A percentile compares a stretch with the other conserved stretches of the same genome.
phyloP scores from a whole-genome alignment of 2,797 vertebrate species.

The Poecilia gillii region DNA sequence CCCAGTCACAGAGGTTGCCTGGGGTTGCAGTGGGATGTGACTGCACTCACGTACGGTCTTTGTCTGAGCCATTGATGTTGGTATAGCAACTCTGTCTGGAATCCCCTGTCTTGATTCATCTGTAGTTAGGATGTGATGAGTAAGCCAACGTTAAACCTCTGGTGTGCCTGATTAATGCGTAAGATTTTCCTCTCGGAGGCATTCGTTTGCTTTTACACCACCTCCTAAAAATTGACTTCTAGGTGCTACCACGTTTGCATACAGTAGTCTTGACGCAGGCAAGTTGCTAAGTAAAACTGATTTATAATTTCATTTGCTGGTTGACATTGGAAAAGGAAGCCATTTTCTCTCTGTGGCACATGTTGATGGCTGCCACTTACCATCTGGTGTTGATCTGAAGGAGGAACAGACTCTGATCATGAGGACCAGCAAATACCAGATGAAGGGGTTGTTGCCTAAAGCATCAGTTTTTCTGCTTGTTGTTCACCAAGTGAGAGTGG shows the following conservation, averaged over 20 bases:
- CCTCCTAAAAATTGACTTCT: not conserved
- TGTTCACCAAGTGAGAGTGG: slow-evolving; percentile 18
- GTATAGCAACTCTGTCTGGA: slow-evolving; percentile 32
- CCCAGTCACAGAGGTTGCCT: slow-evolving; percentile 19
- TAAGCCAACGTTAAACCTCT: slow-evolving; percentile 10
- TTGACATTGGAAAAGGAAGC: not conserved
- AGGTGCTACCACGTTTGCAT: not conserved
- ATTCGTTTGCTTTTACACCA: not conserved
- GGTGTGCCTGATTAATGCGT: not conserved
- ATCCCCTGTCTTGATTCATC: slow-evolving; percentile 32
- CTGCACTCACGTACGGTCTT: slow-evolving; percentile 69
- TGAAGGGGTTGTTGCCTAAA: not conserved
- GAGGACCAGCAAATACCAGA: not conserved
- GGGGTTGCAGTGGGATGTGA: slow-evolving; percentile 64
- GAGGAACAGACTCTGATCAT: not conserved
- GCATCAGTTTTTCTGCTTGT: slow-evolving; percentile 4
- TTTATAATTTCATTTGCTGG: not conserved
- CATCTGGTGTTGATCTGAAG: not conserved
- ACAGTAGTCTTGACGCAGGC: not conserved
- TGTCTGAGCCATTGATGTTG: slow-evolving; percentile 43
- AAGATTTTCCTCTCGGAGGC: slow-evolving; percentile 7
- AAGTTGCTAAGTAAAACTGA: not conserved
- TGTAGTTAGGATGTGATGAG: slow-evolving; percentile 36
- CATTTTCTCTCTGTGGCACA: not conserved
- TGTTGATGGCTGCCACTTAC: not conserved